A percentile compares a stretch with the other conserved stretches of the same genome.
Conservation (phyloP, 1,140 invertebrate species). For the Dufourea novaeangliae region DNA sequence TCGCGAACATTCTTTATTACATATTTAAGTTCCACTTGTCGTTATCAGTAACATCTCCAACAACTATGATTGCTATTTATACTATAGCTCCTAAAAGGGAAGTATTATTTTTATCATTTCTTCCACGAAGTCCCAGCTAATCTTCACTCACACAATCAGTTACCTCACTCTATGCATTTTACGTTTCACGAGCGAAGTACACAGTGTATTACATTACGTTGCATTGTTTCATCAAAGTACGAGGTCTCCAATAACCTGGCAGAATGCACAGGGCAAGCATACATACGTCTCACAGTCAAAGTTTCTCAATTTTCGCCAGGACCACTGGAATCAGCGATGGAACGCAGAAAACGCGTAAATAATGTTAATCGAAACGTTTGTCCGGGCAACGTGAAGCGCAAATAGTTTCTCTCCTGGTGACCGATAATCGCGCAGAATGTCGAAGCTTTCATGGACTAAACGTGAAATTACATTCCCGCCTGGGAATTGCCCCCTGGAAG, state of each 20-base stretch:
- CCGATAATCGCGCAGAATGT: conserved; percentile 33
- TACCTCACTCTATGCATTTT: no score
- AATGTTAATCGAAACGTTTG: conserved; percentile 56
- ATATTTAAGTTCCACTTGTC: no score
- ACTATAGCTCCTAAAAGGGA: no score
- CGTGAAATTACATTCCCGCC: conserved; percentile 53
- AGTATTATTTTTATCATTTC: no score
- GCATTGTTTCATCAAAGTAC: conserved; percentile 9
- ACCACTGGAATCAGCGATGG: not conserved
- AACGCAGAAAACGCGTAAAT: conserved; percentile 49
- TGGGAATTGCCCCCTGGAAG: conserved; percentile 34
- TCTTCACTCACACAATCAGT: no score
- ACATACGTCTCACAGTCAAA: not conserved
- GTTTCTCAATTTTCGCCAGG: not conserved
- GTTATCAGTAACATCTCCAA: no score
- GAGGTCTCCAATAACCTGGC: not conserved
- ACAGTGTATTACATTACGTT: not conserved
- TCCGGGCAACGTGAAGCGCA: conserved; percentile 33
- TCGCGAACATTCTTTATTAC: no score
- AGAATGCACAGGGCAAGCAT: not conserved
- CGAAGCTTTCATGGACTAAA: conserved; percentile 36
- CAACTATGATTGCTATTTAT: no score
- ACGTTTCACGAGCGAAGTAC: not conserved
- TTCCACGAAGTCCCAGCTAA: no score
- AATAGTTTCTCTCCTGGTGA: conserved; percentile 49